These are phyloP conservation scores for Linnaemya tessellans DNA, from an alignment of 2,888 invertebrate species.

Conservation along the genomic window DNA sequence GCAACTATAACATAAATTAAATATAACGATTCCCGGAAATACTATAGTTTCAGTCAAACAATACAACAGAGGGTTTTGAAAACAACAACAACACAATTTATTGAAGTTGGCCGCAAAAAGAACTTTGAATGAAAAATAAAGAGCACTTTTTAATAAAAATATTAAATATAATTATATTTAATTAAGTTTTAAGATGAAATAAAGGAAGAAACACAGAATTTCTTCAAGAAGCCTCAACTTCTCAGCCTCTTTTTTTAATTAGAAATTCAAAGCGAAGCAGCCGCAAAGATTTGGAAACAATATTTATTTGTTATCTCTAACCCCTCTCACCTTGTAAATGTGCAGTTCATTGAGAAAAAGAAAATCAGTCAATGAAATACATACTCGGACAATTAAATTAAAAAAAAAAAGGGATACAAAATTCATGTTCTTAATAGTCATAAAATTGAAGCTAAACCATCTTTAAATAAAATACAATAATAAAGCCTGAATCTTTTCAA, in stretches of 20 bases:
- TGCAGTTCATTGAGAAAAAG: conserved; percentile 33
- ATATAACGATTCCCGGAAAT: conserved; percentile 46
- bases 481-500: conserved; percentile 11
- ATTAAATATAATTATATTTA: conserved; percentile 58
- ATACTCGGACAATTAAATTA: background rate
- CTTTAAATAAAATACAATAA: conserved; percentile 12
- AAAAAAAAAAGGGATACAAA: conserved; percentile 17
- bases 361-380: conserved; percentile 37
- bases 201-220: background rate
- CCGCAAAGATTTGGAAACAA: conserved; percentile 30
- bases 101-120: conserved; percentile 39
- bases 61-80: background rate
- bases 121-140: conserved; percentile 4
- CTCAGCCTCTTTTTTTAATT: background rate
- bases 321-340: conserved; percentile 59
- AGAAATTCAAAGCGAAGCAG: conserved; percentile 54
- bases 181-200: conserved; percentile 53
- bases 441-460: conserved; percentile 29
- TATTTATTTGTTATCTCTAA: conserved; percentile 31
- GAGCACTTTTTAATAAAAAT: conserved; percentile 39
- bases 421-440: conserved; percentile 26
- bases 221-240: conserved; percentile 26
- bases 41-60: background rate
- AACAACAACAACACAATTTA: background rate
- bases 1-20: background rate